phyloP scores from a whole-genome alignment of 1,140 invertebrate genomes.

The Meloidogyne chitwoodi region DNA sequence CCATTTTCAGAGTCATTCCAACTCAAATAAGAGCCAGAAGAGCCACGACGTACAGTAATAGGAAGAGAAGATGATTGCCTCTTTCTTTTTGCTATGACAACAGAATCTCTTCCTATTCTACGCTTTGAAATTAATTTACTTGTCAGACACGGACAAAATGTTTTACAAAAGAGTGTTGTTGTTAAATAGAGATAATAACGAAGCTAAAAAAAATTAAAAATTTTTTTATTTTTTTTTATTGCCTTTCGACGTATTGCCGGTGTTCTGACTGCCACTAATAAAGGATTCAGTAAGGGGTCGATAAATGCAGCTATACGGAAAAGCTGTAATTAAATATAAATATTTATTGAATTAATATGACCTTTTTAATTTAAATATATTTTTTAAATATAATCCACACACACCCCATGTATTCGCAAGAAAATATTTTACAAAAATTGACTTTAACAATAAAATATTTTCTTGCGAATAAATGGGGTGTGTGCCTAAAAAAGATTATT shows the following conservation, averaged over 20 bases:
- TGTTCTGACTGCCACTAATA: conserved; percentile 52
- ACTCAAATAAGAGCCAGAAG: conserved; percentile 18
- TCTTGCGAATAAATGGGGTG: too few species aligned
- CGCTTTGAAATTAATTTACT: not conserved
- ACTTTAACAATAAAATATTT: too few species aligned
- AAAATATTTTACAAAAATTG: too few species aligned
- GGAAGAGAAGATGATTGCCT: not conserved
- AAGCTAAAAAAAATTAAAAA: conserved; percentile 10
- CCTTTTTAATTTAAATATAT: too few species aligned
- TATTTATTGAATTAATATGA: too few species aligned
- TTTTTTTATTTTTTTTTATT: not conserved
- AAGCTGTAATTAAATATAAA: conserved; percentile 22
- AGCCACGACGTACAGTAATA: not conserved
- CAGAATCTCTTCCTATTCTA: not conserved
- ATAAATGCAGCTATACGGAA: conserved; percentile 49
- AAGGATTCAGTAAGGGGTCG: conserved; percentile 55
- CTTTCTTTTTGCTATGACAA: not conserved
- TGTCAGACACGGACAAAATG: conserved; percentile 37
- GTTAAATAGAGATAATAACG: conserved; percentile 32
- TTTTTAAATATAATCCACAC: too few species aligned
- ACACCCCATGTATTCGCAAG: too few species aligned
- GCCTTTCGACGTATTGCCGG: conserved; percentile 48
- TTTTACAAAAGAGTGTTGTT: conserved; percentile 13
- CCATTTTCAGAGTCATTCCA: not conserved
- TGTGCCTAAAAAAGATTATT: too few species aligned